A percentile compares a stretch with the other conserved stretches of the same genome.
phyloP scores from a whole-genome alignment of 2,888 invertebrate genomes.

The Galeruca laticollis region DNA sequence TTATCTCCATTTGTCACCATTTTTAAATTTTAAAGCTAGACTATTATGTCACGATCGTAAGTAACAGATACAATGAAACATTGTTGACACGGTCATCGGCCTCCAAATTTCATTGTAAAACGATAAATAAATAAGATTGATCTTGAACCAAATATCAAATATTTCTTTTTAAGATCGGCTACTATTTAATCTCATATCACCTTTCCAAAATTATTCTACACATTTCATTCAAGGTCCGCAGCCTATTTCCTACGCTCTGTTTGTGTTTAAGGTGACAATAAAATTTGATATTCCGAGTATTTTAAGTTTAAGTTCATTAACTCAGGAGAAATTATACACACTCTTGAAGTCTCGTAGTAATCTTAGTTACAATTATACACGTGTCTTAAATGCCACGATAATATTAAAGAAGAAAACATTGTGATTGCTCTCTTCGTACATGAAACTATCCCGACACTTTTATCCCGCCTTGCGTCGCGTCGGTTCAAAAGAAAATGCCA shows the following conservation, averaged over 20 bases:
- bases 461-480: neutral
- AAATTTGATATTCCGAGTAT: neutral
- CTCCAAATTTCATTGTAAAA: no score
- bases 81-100: no score
- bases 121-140: neutral
- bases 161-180: neutral
- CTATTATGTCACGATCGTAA: no score
- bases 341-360: neutral
- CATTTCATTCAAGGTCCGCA: neutral
- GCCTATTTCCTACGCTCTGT: slow-evolving; percentile 3
- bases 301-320: slow-evolving; percentile 1
- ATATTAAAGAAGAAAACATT: neutral
- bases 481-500: neutral
- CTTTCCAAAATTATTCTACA: neutral
- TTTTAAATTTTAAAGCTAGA: no score
- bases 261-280: slow-evolving; percentile 1
- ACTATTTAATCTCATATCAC: neutral
- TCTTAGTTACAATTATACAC: neutral
- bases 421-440: neutral
- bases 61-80: no score
- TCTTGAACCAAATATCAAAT: slow-evolving; percentile 6
- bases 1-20: no score
- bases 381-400: neutral
- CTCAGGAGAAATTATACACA: neutral
- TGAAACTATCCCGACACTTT: neutral